Percentiles rank a stretch among this genome's conserved stretches.
phyloP scores from a whole-genome alignment of 1,140 invertebrate species.

The Microvelia longipes region DNA sequence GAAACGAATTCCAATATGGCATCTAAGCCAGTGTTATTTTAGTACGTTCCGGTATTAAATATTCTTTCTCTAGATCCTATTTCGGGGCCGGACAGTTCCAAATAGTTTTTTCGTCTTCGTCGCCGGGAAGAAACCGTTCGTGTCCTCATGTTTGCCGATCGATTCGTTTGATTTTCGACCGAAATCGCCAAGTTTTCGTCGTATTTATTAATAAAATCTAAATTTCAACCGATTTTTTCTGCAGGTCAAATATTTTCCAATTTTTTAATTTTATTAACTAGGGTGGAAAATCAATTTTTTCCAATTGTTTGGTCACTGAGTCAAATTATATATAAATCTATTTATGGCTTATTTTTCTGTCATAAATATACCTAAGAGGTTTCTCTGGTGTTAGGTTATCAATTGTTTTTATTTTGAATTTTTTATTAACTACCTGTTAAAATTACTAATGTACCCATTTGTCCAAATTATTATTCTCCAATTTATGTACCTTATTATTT shows the following conservation, averaged over 20 bases:
- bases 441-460: too few relatives aligned
- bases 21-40: slow-evolving; percentile 3
- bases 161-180: neutral
- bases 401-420: neutral
- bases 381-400: neutral
- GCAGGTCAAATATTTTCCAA: neutral
- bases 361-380: neutral
- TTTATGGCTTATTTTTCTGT: neutral
- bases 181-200: neutral
- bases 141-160: neutral
- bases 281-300: neutral
- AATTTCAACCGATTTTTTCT: neutral
- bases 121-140: neutral
- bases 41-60: neutral
- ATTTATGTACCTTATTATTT: too few relatives aligned
- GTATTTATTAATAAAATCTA: neutral
- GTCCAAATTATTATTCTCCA: too few relatives aligned
- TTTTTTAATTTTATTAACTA: neutral
- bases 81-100: neutral
- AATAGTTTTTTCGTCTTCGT: neutral
- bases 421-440: neutral
- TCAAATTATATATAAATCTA: neutral
- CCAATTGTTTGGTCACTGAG: neutral
- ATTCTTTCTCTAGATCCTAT: neutral
- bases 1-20: slow-evolving; percentile 3